Evolutionary conservation across 37 sponge, comb jelly and placozoan genomes (phyloP).

Genomic region (Theonella swinhoei): DNA sequence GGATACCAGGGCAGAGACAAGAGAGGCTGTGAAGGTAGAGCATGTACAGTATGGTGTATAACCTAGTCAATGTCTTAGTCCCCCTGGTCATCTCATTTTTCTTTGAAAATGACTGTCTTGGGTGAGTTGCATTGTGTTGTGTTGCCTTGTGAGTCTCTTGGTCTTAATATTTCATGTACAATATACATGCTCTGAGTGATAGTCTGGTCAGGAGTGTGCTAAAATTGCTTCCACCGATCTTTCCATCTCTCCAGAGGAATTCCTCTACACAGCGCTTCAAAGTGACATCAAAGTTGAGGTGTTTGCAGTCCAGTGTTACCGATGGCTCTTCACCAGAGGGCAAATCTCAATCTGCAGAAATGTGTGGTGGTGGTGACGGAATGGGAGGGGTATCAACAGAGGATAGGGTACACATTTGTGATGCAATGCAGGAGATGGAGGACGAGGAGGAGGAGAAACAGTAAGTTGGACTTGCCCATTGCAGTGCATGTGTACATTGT

Average conservation of each 20-base stretch:
- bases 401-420: conserved; percentile 56
- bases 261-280: conserved; percentile 34
- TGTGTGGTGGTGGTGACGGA: conserved; percentile 23
- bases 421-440: conserved; percentile 20
- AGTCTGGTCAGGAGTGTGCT: no score
- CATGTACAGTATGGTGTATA: no score
- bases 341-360: background rate
- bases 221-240: no score
- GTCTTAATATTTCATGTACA: no score
- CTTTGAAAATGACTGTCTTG: no score
- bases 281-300: conserved; percentile 40
- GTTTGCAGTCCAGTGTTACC: background rate
- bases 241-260: background rate
- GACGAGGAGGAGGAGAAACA: background rate
- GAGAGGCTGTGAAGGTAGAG: conserved; percentile 51
- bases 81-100: background rate
- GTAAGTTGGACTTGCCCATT: background rate
- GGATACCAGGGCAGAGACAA: conserved; percentile 21
- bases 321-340: background rate
- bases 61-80: background rate
- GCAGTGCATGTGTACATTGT: background rate
- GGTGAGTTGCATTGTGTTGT: no score
- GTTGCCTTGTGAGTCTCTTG: no score
- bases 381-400: background rate
- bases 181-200: no score